Evolutionary conservation across 2,113 vertebrate species (phyloP).

Genomic region (Cervus canadensis): DNA sequence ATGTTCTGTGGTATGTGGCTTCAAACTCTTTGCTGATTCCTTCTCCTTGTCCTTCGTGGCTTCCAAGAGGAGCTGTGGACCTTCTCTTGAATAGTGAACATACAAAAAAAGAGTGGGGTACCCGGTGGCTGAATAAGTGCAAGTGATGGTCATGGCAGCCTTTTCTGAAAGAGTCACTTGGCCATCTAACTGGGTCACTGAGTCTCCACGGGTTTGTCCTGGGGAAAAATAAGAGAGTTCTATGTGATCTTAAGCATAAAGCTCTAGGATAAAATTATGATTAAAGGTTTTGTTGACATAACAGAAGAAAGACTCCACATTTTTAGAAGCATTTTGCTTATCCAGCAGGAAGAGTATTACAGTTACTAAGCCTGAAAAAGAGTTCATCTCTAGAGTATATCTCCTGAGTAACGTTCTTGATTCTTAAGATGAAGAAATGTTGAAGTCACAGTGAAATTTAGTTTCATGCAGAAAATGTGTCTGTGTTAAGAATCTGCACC

Average conservation of each 20-base stretch:
- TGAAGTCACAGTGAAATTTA: not conserved
- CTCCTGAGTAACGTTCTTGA: not conserved
- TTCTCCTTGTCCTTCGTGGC: accelerated
- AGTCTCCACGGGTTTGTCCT: not conserved
- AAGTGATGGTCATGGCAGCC: not conserved
- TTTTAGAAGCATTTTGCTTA: constrained; percentile 29
- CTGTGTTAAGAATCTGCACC: not conserved
- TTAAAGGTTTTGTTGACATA: not conserved
- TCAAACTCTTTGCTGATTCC: not conserved
- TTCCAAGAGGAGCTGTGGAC: constrained; percentile 23
- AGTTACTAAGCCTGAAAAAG: not conserved
- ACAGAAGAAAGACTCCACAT: not conserved
- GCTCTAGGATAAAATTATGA: not conserved
- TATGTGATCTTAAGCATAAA: not conserved
- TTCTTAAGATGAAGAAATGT: not conserved
- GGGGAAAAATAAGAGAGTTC: not conserved
- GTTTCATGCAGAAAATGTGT: not conserved
- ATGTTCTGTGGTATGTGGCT: not conserved
- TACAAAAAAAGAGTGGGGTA: constrained; percentile 28
- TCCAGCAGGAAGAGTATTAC: not conserved
- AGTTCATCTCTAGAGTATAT: constrained; percentile 4
- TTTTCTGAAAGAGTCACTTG: not conserved
- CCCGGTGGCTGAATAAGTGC: not conserved
- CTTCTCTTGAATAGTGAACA: not conserved
- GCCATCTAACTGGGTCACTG: not conserved